These are phyloP conservation scores for Serripes groenlandicus DNA, from an alignment of 2,888 invertebrate genomes.

Conservation along the genomic window DNA sequence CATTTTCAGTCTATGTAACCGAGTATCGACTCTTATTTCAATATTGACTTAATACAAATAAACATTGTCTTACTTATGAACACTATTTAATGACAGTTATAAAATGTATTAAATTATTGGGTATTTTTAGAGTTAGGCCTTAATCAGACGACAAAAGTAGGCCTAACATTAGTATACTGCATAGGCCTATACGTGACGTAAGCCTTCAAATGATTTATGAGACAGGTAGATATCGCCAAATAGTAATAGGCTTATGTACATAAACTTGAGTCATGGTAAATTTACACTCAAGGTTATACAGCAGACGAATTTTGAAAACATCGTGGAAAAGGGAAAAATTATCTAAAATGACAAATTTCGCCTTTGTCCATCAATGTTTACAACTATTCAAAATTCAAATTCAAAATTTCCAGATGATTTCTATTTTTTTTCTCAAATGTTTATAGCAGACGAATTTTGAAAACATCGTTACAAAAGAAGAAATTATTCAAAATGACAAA, in stretches of 20 bases:
- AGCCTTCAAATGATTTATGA: not conserved
- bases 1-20: too few species aligned
- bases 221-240: slow-evolving; percentile 6
- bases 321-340: not conserved
- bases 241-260: slow-evolving; percentile 3
- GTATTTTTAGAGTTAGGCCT: not conserved
- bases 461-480: not conserved
- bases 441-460: too few species aligned
- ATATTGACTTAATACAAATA: too few species aligned
- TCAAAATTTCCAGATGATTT: too few species aligned
- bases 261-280: too few species aligned
- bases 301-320: not conserved
- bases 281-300: too few species aligned
- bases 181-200: slow-evolving; percentile 3
- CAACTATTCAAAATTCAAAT: not conserved
- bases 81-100: too few species aligned
- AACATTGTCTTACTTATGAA: too few species aligned
- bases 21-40: too few species aligned
- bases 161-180: slow-evolving; percentile 1
- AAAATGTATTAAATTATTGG: too few species aligned
- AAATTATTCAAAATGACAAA: not conserved
- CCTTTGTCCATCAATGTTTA: not conserved
- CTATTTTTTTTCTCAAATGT: too few species aligned
- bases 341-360: not conserved
- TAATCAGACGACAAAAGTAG: slow-evolving; percentile 10